A percentile compares a stretch with the other conserved stretches of the same genome.
phyloP scores from a whole-genome alignment of 2,888 invertebrate genomes.

The Cephus pygmeus region DNA sequence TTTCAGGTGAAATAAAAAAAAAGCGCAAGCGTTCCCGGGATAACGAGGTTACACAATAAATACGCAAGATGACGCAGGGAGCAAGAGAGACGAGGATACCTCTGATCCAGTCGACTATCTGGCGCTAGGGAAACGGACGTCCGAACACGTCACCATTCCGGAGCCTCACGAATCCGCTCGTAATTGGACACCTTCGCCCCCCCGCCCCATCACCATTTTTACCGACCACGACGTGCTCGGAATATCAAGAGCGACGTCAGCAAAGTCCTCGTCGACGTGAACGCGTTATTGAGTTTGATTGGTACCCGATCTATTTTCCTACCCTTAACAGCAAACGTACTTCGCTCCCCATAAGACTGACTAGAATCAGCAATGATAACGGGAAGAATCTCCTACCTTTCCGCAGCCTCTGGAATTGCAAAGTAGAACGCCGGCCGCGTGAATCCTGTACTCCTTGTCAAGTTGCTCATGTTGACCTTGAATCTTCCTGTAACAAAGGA shows the following conservation, averaged over 20 bases:
- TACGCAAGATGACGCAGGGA: neutral
- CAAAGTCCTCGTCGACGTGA: constrained; percentile 20
- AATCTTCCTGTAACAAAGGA: constrained; percentile 71
- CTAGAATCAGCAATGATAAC: neutral
- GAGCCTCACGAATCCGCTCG: constrained; percentile 19
- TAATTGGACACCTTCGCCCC: constrained; percentile 42
- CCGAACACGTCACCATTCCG: neutral
- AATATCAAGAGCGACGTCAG: constrained; percentile 31
- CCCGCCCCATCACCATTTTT: constrained; percentile 35
- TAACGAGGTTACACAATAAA: neutral
- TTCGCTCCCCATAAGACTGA: neutral
- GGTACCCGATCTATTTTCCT: constrained; percentile 41
- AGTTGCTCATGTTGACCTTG: constrained; percentile 77
- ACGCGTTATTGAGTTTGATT: constrained; percentile 45
- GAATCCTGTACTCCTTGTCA: constrained; percentile 76
- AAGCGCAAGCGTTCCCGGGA: neutral
- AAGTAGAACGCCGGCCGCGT: constrained; percentile 74
- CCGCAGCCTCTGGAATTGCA: constrained; percentile 73
- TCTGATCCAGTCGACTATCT: neutral
- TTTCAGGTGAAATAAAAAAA: too few species aligned
- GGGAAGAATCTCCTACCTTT: constrained; percentile 67
- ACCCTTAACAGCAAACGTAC: neutral
- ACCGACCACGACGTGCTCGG: constrained; percentile 38
- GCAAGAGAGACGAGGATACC: neutral
- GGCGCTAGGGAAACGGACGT: neutral